phyloP scores from a whole-genome alignment of 2,888 invertebrate species.

The Xestia rhomboidea region DNA sequence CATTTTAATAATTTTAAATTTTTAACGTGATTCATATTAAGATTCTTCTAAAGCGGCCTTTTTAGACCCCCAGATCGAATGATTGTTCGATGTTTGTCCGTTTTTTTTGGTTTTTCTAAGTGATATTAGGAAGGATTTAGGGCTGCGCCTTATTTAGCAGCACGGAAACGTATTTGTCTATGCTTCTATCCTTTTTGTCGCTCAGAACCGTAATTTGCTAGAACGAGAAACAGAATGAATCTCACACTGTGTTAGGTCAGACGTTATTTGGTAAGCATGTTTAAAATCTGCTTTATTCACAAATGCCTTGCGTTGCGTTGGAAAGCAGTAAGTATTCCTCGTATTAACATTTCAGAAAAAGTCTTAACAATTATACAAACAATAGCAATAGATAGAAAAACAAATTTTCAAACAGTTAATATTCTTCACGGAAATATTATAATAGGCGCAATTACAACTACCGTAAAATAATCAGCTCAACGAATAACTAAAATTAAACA shows the following conservation, averaged over 20 bases:
- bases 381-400: neutral
- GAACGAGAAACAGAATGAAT: neutral
- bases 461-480: constrained; percentile 21
- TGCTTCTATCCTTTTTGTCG: neutral
- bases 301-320: neutral
- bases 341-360: neutral
- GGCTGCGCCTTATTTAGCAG: neutral
- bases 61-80: too few relatives aligned
- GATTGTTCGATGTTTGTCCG: too few relatives aligned
- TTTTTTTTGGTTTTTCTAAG: too few relatives aligned
- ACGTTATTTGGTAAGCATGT: neutral
- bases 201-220: neutral
- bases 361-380: neutral
- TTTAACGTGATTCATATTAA: too few relatives aligned
- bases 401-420: constrained; percentile 1
- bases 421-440: constrained; percentile 23
- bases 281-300: neutral
- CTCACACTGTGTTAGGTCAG: neutral
- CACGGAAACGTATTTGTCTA: neutral
- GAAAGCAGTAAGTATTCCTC: neutral
- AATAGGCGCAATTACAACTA: constrained; percentile 42
- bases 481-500: constrained; percentile 27
- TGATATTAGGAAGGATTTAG: neutral
- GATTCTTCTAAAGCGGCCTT: too few relatives aligned
- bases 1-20: too few relatives aligned